Evolutionary conservation across 2,113 vertebrate species (phyloP), one percentile per base, ranked within the genome.

Genomic region (Pica pica): DNA sequence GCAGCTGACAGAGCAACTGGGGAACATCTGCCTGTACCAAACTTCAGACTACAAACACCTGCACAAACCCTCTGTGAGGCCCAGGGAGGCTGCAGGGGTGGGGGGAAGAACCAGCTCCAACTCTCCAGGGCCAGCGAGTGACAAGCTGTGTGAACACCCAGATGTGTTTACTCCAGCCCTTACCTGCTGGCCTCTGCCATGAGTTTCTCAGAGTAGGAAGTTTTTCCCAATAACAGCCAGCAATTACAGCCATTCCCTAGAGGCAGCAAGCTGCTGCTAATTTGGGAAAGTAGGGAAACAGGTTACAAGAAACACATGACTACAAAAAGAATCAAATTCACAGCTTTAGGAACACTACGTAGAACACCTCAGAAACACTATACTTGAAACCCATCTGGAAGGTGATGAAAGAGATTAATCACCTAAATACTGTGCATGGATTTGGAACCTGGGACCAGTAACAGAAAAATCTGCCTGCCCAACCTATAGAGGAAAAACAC

Each of bases 211-310:
- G 41, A 56, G 80, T 9, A 90, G 35, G 64, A 85, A 64, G 35
- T 16, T 83, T 44, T 41, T 55, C 86, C 39, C 71, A 53, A 3
- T 19, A 80, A 39, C 59, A 83, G 31, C 37, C 83, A 86, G 68
- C 63, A 90, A 93, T 67, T 80, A 80, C 55, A 74, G 23, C 30
- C 37, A 46, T 90, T 47, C 71, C 89, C 86, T 20, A 74, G 44
- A 77, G 93, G 87, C 60, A 71, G 42, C 35, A 74, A 77, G 76
- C 68, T 77, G 88, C 88, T 88, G 90, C 85, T 83, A 11, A 53
- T 67, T 73, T 26, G 1, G 75, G 35, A 55, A 90, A 86, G 89
- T 1, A 77, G 79, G 80, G 59, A 39, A 90, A 93, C 50, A 83
- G 86, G 71, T 86, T 86, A 90, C 47, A 26, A 46, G 47, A 74